Evolutionary conservation across 2,113 vertebrate species (phyloP).

Genomic region (Fulica atra): DNA sequence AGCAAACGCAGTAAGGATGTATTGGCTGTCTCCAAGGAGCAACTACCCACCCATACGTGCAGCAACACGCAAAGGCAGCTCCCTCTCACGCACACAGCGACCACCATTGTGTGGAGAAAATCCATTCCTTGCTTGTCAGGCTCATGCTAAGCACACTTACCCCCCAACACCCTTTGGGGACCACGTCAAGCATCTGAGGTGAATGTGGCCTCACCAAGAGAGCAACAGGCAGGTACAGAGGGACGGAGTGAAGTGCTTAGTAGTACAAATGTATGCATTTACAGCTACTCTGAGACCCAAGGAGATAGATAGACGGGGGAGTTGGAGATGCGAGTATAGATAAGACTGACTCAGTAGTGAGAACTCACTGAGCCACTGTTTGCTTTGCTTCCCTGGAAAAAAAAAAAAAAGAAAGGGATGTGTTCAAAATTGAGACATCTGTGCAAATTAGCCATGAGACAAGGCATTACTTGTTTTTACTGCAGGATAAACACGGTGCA

Average conservation of each 20-base stretch:
- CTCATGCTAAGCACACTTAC: not conserved
- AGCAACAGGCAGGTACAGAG: not conserved
- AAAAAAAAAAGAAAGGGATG: not conserved
- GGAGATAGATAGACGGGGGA: not conserved
- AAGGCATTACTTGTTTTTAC: conserved; percentile 20
- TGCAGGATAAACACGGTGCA: not conserved
- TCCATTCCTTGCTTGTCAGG: not conserved
- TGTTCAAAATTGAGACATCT: not conserved
- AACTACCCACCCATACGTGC: not conserved
- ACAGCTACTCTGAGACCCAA: not conserved
- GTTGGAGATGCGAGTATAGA: not conserved
- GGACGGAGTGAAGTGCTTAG: not conserved
- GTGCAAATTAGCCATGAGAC: not conserved
- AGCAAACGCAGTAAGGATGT: not conserved
- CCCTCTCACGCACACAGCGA: not conserved
- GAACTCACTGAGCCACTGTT: not conserved
- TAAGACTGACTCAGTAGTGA: not conserved
- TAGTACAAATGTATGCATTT: not conserved
- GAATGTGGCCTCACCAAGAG: not conserved
- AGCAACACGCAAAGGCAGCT: not conserved
- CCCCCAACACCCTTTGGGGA: not conserved
- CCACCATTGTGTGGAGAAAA: not conserved
- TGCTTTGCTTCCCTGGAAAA: not conserved
- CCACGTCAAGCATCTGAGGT: not conserved
- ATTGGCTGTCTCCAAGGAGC: not conserved